phyloP scores from a whole-genome alignment of 2,113 vertebrate genomes.

The Rallus limicola region DNA sequence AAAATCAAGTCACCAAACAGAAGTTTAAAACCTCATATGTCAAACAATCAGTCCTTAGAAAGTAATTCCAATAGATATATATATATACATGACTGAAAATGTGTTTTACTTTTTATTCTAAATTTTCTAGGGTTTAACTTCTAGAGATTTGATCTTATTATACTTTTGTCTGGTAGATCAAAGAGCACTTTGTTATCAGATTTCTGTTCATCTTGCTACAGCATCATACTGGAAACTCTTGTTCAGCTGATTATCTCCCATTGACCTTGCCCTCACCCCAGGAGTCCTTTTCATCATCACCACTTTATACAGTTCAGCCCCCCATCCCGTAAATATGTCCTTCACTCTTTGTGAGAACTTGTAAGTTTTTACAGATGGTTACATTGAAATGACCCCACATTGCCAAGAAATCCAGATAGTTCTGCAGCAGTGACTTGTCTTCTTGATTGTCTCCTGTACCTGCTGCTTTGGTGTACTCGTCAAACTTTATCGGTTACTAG shows the following conservation, averaged over 20 bases:
- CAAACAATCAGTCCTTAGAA: background rate
- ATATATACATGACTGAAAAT: background rate
- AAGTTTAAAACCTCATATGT: background rate
- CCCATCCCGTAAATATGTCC: background rate
- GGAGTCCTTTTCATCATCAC: background rate
- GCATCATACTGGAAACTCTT: constrained; percentile 3
- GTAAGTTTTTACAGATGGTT: background rate
- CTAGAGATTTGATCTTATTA: background rate
- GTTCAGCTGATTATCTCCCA: constrained; percentile 17
- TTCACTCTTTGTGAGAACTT: background rate
- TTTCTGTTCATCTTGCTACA: background rate
- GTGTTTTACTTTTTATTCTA: background rate
- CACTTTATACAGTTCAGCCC: background rate
- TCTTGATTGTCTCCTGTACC: background rate
- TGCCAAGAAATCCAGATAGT: background rate
- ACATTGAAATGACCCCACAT: background rate
- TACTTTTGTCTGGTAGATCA: constrained; percentile 1
- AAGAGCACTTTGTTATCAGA: background rate
- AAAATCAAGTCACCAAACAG: background rate
- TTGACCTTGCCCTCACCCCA: background rate
- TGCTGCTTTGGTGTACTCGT: background rate
- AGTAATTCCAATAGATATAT: background rate
- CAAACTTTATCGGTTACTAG: background rate
- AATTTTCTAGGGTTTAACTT: constrained; percentile 17
- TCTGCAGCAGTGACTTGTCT: background rate